Evolutionary conservation across 2,113 vertebrate species (phyloP), one percentile per base, ranked within the genome.

Genomic region (Aspiorhynchus laticeps): DNA sequence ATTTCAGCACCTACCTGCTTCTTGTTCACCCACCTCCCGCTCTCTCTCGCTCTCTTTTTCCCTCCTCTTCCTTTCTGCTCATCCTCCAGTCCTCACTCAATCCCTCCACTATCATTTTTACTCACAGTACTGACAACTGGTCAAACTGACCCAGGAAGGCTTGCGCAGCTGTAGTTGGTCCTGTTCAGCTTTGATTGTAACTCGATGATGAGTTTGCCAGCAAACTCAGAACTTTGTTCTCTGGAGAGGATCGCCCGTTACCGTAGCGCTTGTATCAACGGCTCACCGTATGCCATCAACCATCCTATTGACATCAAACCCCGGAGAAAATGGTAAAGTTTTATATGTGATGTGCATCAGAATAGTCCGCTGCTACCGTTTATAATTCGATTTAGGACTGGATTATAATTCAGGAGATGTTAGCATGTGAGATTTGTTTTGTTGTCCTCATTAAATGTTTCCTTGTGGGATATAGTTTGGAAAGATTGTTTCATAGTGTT

Each of bases 271-370:
- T 96, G 94, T 91, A 93, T 95, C 92, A 97, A 95, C 0, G 94
- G 97, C 93, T 98, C 95, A 0, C 96, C 97, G 83, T 99, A 94
- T 92, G 96, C 96, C 90, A 97, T 95, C 91, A 97, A 98, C 97
- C 97, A 98, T 92, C 96, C 97, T 85, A 97, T 98, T 94, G 97
- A 98, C 95, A 98, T 98, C 95, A 98, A 97, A 91, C 96, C 96
- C 63, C 95, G 96, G 90, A 96, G 94, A 91, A 97, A 93, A 97
- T 88, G 95, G 97, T 98, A 99, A 96, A 80, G 85, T 80, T 87
- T 83, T 71, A 71, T 24, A 9, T 51, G 75, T 31, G n/a, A 26
- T 19, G 3, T 51, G 46, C 31, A 4, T 53, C 26, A 53, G 46
- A 51, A 28, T 4, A 31, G 12, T 26, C 26, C 17, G 7, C 28